These are phyloP conservation scores for Diadophis punctatus DNA, from an alignment of 2,113 vertebrate species.

Conservation along the genomic window DNA sequence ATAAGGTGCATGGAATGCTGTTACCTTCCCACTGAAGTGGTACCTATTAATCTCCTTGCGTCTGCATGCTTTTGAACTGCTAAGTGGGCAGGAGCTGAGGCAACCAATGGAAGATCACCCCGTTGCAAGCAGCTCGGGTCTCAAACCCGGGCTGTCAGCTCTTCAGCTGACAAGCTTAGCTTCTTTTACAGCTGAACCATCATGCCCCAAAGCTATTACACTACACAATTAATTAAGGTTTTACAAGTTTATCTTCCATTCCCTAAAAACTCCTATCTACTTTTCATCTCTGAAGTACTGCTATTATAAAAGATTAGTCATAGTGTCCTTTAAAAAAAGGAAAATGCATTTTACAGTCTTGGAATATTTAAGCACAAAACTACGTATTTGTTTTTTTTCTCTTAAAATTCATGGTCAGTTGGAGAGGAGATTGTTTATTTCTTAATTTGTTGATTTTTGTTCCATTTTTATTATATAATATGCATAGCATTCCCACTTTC, in stretches of 20 bases:
- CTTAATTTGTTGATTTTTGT: background rate
- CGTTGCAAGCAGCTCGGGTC: too few species aligned
- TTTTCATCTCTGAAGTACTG: background rate
- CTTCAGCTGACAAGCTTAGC: too few species aligned
- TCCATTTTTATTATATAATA: background rate
- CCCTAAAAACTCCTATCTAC: background rate
- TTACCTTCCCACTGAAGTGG: too few species aligned
- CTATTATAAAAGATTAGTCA: background rate
- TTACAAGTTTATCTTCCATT: background rate
- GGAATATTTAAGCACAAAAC: background rate
- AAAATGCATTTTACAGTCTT: background rate
- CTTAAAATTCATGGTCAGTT: background rate
- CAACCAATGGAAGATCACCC: too few species aligned
- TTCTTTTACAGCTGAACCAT: too few species aligned
- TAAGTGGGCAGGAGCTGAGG: too few species aligned
- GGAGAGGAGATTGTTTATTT: background rate
- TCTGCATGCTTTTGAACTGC: too few species aligned
- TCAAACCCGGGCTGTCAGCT: too few species aligned
- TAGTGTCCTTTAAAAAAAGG: background rate
- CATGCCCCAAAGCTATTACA: background rate
- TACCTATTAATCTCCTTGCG: too few species aligned
- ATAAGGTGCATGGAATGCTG: too few species aligned
- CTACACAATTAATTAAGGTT: background rate
- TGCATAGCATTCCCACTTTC: background rate
- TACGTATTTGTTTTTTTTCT: background rate